A percentile compares a stretch with the other conserved stretches of the same genome.
These are phyloP conservation scores for Acheta domesticus DNA, from an alignment of 2,888 invertebrate genomes.

Conservation along the genomic window DNA sequence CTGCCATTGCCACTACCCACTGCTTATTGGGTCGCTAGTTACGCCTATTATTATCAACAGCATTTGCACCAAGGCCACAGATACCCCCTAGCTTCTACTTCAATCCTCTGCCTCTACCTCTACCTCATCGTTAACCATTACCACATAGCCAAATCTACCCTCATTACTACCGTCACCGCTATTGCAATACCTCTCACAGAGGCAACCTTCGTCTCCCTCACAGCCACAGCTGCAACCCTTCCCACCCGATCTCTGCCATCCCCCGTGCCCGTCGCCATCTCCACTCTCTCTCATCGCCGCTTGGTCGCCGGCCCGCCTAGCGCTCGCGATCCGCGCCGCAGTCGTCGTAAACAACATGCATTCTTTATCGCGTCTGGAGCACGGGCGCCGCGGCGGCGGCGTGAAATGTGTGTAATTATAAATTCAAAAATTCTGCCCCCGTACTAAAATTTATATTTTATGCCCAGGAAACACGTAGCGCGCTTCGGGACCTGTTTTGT, in stretches of 20 bases:
- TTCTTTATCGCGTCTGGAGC: constrained; percentile 6
- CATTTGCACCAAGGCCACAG: no score
- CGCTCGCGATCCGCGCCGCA: background rate
- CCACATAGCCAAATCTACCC: no score
- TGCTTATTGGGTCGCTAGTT: no score
- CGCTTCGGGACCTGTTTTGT: background rate
- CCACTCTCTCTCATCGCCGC: background rate
- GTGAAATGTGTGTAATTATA: constrained; percentile 18
- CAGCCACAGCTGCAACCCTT: no score
- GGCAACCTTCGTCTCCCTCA: no score
- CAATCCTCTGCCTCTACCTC: background rate
- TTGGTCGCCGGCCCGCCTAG: background rate
- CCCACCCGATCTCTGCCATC: background rate
- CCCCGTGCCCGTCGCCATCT: background rate
- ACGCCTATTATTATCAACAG: no score
- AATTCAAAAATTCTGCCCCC: constrained; percentile 18
- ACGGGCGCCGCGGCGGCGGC: background rate
- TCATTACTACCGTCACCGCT: no score
- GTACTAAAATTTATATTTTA: constrained; percentile 1
- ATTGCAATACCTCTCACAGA: no score
- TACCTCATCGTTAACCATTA: background rate
- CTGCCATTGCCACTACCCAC: no score
- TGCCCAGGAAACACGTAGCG: constrained; percentile 18
- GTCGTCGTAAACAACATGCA: background rate
- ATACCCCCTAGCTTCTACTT: no score